These are phyloP conservation scores for Aphelenchoides bicaudatus DNA, from an alignment of 2,888 invertebrate species.

Conservation along the genomic window DNA sequence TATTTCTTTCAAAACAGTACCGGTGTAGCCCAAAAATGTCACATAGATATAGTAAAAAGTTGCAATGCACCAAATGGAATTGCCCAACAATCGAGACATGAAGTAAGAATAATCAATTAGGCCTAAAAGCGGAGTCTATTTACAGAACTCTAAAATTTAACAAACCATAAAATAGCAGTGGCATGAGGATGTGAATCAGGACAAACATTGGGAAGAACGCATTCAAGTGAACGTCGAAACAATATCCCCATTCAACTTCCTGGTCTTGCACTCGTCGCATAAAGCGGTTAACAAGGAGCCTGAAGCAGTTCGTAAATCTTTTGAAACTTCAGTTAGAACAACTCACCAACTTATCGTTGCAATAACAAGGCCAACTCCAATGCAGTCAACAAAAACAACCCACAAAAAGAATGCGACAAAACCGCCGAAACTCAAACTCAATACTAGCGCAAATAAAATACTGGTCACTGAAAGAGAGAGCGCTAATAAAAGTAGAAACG, in stretches of 20 bases:
- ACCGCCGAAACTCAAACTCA: constrained; percentile 63
- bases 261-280: constrained; percentile 69
- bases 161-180: constrained; percentile 75
- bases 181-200: constrained; percentile 84
- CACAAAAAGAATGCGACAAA: constrained; percentile 81
- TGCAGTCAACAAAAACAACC: constrained; percentile 88
- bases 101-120: constrained; percentile 75
- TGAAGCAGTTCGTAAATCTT: constrained; percentile 64
- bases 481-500: constrained; percentile 82
- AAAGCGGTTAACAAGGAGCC: constrained; percentile 78
- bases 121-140: constrained; percentile 67
- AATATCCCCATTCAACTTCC: constrained; percentile 95
- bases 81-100: constrained; percentile 78
- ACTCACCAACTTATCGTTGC: constrained; percentile 28
- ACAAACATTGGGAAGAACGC: constrained; percentile 95
- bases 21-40: constrained; percentile 91
- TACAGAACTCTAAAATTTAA: constrained; percentile 17
- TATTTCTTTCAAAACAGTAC: constrained; percentile 64
- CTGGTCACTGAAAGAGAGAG: constrained; percentile 36
- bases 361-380: constrained; percentile 75
- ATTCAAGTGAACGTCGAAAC: constrained; percentile 96
- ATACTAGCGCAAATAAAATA: constrained; percentile 40
- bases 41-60: constrained; percentile 89
- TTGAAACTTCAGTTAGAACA: constrained; percentile 4
- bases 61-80: constrained; percentile 87